A percentile compares a stretch with the other conserved stretches of the same genome.
Evolutionary conservation across 2,888 invertebrate species (phyloP).

Genomic region (Sympetrum striolatum): DNA sequence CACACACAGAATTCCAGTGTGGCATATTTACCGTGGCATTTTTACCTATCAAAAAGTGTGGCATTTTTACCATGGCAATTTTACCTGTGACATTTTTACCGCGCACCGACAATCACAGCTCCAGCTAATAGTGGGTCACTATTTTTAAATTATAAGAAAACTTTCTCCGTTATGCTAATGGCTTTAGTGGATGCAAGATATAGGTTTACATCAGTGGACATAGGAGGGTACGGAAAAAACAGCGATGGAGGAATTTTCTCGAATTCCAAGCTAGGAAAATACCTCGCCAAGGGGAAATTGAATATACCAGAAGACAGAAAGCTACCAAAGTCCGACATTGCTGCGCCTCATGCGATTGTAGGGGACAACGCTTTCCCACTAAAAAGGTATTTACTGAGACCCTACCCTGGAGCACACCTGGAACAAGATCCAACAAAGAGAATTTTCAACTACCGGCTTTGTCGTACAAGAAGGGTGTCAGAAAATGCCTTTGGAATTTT

Average conservation of each 20-base stretch:
- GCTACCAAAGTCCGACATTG: slow-evolving; percentile 51
- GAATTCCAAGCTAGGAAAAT: slow-evolving; percentile 50
- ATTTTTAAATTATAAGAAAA: background rate
- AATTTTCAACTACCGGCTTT: slow-evolving; percentile 47
- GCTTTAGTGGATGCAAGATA: slow-evolving; percentile 52
- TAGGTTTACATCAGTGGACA: slow-evolving; percentile 52
- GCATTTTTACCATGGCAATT: too few species aligned
- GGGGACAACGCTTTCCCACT: slow-evolving; percentile 53
- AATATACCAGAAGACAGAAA: slow-evolving; percentile 51
- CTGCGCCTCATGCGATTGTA: slow-evolving; percentile 52
- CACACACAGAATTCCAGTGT: too few species aligned
- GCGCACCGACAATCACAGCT: too few species aligned
- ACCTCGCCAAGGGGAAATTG: slow-evolving; percentile 45
- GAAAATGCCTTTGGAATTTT: slow-evolving; percentile 18
- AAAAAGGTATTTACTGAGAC: too few species aligned
- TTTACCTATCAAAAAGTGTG: too few species aligned
- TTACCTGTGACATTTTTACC: too few species aligned
- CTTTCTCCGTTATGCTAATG: slow-evolving; percentile 49
- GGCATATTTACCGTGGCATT: too few species aligned
- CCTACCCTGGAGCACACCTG: slow-evolving; percentile 50
- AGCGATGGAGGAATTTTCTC: slow-evolving; percentile 53
- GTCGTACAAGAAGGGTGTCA: slow-evolving; percentile 43
- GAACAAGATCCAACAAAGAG: slow-evolving; percentile 44
- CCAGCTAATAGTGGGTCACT: too few species aligned
- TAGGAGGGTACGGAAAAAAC: slow-evolving; percentile 53